Conservation (phyloP, 2,113 vertebrate species). For the Sula dactylatra region DNA sequence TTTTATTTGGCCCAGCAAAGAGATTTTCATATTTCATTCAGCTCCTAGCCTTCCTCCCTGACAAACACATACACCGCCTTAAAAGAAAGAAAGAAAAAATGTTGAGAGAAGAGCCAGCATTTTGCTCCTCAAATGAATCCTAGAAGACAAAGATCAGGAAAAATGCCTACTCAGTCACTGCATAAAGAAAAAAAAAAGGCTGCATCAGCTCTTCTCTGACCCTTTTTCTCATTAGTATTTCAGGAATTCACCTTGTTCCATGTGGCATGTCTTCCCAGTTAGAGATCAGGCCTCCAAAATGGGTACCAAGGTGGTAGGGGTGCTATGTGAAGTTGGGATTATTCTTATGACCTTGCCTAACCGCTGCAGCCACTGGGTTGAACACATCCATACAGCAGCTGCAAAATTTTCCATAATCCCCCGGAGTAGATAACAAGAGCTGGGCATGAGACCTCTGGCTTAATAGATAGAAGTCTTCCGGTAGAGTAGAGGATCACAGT, state of each 20-base stretch:
- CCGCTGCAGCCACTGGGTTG: background rate
- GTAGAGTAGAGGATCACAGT: background rate
- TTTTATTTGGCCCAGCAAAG: background rate
- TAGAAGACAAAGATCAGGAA: background rate
- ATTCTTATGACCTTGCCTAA: background rate
- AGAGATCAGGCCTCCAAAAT: background rate
- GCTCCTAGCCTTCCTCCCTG: background rate
- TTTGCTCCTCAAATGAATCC: background rate
- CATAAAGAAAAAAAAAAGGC: background rate
- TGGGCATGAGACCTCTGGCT: background rate
- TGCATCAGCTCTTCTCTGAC: background rate
- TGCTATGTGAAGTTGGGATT: background rate
- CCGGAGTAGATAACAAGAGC: background rate
- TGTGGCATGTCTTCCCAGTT: background rate
- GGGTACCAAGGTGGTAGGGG: background rate
- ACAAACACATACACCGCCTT: background rate
- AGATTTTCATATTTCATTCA: background rate
- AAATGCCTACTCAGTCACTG: background rate
- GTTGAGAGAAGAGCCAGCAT: background rate
- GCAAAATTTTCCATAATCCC: background rate
- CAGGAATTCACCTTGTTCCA: background rate
- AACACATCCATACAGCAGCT: background rate
- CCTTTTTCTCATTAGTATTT: background rate
- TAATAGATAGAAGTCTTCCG: accelerated
- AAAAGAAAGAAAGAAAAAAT: background rate